These are phyloP conservation scores for Rhinolophus ferrumequinum DNA, from an alignment of 2,113 vertebrate species.

Conservation along the genomic window DNA sequence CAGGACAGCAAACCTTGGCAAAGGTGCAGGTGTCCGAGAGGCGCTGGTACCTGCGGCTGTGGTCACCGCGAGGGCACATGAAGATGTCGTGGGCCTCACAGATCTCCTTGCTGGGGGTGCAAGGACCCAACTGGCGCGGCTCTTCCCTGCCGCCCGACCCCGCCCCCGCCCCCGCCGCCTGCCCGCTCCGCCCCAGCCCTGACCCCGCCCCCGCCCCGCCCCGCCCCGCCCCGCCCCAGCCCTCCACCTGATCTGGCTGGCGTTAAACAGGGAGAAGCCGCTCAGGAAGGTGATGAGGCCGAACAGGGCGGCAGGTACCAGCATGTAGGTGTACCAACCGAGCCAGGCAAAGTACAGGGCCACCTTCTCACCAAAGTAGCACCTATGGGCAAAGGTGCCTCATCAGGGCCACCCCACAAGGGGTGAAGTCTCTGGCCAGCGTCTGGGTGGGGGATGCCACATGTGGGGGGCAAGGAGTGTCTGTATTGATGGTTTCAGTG, in stretches of 20 bases:
- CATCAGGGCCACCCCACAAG: background rate
- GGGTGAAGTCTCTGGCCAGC: rapidly evolving
- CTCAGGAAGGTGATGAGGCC: slow-evolving; percentile 89
- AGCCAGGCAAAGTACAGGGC: slow-evolving; percentile 96
- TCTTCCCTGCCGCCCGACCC: background rate
- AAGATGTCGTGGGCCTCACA: slow-evolving; percentile 87
- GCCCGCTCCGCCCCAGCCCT: background rate
- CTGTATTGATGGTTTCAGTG: background rate
- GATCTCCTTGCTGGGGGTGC: slow-evolving; percentile 90
- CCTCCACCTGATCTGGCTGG: slow-evolving; percentile 93
- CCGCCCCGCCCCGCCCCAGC: slow-evolving; percentile 68
- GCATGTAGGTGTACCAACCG: slow-evolving; percentile 93
- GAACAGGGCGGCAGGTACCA: slow-evolving; percentile 85
- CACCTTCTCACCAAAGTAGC: slow-evolving; percentile 96
- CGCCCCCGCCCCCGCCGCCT: too few species aligned
- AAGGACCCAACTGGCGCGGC: background rate
- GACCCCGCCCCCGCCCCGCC: background rate
- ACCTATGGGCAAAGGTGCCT: slow-evolving; percentile 79
- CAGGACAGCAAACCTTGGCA: slow-evolving; percentile 85
- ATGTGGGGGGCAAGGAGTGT: rapidly evolving
- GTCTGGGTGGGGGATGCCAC: background rate
- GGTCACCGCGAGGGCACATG: slow-evolving; percentile 95
- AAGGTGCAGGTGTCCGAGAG: slow-evolving; percentile 93
- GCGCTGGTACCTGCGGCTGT: slow-evolving; percentile 85
- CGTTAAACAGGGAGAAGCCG: slow-evolving; percentile 88